Base-by-base conservation (phyloP, 2,888 invertebrate genomes). In the Cryptocheilus praepositus region DNA sequence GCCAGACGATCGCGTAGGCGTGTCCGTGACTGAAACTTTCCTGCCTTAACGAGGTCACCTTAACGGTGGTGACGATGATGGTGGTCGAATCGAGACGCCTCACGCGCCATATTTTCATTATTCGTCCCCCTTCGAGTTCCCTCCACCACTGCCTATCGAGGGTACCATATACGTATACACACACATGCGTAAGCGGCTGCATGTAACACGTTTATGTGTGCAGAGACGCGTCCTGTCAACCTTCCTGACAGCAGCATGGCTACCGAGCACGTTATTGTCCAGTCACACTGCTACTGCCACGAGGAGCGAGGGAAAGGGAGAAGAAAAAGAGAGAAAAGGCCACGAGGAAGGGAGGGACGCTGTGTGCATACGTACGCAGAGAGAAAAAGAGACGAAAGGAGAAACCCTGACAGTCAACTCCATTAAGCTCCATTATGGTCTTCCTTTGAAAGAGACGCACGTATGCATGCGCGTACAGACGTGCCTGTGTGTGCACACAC, bases 211-310 rank as follows among this genome's bases (percentile, higher is more conserved):
- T 7, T 36, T 58, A 64, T 60, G 18, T 25, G 57, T 16, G 52
- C 54, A 28, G 8, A 57, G 49, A 67, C 58, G 62, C 54, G 70
- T 58, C 67, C 66, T 56, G 65, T 66, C 61, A 71, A 64, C 55
- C 55, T 61, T 16, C 36, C 44, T 56, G 60, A 83, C 82, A 84
- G 81, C 81, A 82, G 79, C 77, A 82, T 83, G 86, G 85, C 86
- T 86, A 87, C 86, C 86, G 83, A 82, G 81, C 62, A 60, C 66
- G 65, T 67, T 36, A 78, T 72, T 73, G 76, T 70, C 71, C 75
- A 64, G 66, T 71, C 65, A 60, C 56, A 55, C 58, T 64, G 77
- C 77, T 64, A 74, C 74, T 68, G 71, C 64, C 68, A 64, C 67
- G 58, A 64, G 64, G 62, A 72, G 74, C 71, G 69, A 77, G 71